These are phyloP conservation scores for Scaptomyza flava DNA, from an alignment of 2,888 invertebrate species.

Conservation along the genomic window DNA sequence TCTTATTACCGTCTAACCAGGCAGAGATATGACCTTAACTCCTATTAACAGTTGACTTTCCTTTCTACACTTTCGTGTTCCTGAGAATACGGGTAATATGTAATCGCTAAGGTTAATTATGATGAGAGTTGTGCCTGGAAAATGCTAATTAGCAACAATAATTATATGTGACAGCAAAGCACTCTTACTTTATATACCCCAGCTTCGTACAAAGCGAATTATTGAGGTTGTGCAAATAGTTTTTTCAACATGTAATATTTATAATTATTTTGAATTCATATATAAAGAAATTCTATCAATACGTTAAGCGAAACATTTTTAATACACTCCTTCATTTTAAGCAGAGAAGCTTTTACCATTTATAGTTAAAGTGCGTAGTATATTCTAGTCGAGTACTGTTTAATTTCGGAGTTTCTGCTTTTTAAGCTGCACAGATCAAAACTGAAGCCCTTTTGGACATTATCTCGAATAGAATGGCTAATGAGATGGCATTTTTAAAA, in stretches of 20 bases:
- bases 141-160: constrained; percentile 38
- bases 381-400: neutral
- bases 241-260: too few relatives aligned
- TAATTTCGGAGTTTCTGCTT: constrained; percentile 4
- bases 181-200: neutral
- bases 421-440: constrained; percentile 28
- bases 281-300: neutral
- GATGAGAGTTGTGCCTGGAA: constrained; percentile 16
- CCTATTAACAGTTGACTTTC: neutral
- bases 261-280: neutral
- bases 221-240: too few relatives aligned
- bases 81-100: neutral
- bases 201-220: neutral
- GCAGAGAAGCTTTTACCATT: neutral
- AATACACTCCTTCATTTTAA: too few relatives aligned
- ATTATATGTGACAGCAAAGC: constrained; percentile 37
- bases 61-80: neutral
- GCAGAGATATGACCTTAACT: neutral
- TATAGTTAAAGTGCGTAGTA: neutral
- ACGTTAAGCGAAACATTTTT: too few relatives aligned
- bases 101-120: constrained; percentile 15
- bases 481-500: constrained; percentile 8
- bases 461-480: constrained; percentile 8
- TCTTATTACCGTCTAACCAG: neutral
- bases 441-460: constrained; percentile 10